These are phyloP conservation scores for Aphaenogaster ashmeadi DNA, from an alignment of 1,140 invertebrate genomes.

Conservation along the genomic window DNA sequence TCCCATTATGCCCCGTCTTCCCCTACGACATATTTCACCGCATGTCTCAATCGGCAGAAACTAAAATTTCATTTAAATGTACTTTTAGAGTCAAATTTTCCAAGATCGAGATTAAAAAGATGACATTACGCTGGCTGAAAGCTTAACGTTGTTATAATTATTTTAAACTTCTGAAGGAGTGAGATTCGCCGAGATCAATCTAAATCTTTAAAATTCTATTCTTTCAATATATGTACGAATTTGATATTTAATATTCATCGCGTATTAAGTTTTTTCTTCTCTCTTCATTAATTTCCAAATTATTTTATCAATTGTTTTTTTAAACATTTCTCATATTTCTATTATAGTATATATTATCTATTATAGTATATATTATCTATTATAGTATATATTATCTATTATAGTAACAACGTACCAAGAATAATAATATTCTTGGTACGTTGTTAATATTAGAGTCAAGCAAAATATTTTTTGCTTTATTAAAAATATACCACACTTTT, in stretches of 20 bases:
- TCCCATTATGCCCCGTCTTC: no score
- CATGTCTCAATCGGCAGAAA: conserved; percentile 22
- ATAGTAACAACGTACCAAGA: no score
- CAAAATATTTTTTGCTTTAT: not conserved
- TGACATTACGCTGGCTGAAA: not conserved
- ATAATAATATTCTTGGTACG: not conserved
- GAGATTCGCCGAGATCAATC: not conserved
- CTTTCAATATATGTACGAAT: not conserved
- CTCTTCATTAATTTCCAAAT: not conserved
- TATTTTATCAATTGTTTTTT: not conserved
- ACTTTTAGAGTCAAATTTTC: not conserved
- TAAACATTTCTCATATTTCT: not conserved
- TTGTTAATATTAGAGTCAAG: conserved; percentile 12
- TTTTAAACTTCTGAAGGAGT: not conserved
- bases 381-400: no score
- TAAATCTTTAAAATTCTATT: not conserved
- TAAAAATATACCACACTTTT: not conserved
- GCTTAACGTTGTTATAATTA: not conserved
- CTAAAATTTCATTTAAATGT: conserved; percentile 61
- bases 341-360: no score
- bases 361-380: no score
- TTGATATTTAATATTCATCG: not conserved
- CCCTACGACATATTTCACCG: conserved; percentile 1
- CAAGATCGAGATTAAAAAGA: not conserved
- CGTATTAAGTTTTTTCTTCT: not conserved